Evolutionary conservation across 2,888 invertebrate genomes (phyloP).

Genomic region (Pterobdella sp.): DNA sequence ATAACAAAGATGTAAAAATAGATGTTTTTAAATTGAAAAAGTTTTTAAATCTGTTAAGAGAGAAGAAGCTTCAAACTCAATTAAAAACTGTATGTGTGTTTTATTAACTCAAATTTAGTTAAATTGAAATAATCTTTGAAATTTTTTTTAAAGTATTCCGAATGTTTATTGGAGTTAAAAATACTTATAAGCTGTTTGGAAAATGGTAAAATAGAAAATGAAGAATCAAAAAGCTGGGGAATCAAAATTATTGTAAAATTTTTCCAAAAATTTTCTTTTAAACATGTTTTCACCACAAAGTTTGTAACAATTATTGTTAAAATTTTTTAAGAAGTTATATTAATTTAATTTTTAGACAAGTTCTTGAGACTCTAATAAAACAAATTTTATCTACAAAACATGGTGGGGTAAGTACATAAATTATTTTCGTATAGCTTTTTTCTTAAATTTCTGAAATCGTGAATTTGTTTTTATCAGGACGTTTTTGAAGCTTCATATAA

Average conservation of each 20-base stretch:
- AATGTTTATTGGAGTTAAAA: background rate
- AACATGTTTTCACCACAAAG: background rate
- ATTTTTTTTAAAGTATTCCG: background rate
- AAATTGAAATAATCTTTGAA: background rate
- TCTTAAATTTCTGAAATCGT: too few relatives aligned
- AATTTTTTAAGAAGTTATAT: too few relatives aligned
- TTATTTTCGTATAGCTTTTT: background rate
- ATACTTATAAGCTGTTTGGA: background rate
- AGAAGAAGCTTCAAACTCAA: background rate
- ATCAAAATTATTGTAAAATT: background rate
- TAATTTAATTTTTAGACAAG: background rate
- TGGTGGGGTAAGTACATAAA: background rate
- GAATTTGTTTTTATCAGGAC: too few relatives aligned
- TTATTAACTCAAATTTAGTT: background rate
- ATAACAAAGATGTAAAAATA: conserved; percentile 7
- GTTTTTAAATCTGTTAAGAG: background rate
- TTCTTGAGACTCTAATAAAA: background rate
- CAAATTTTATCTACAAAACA: background rate
- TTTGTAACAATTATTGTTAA: background rate
- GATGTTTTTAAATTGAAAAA: conserved; percentile 9
- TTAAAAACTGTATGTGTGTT: background rate
- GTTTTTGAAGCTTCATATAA: too few relatives aligned
- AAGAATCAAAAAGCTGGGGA: background rate
- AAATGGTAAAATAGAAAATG: background rate
- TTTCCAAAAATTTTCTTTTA: background rate